Evolutionary conservation across 1,140 invertebrate genomes (phyloP).

Genomic region (Grapholita molesta): DNA sequence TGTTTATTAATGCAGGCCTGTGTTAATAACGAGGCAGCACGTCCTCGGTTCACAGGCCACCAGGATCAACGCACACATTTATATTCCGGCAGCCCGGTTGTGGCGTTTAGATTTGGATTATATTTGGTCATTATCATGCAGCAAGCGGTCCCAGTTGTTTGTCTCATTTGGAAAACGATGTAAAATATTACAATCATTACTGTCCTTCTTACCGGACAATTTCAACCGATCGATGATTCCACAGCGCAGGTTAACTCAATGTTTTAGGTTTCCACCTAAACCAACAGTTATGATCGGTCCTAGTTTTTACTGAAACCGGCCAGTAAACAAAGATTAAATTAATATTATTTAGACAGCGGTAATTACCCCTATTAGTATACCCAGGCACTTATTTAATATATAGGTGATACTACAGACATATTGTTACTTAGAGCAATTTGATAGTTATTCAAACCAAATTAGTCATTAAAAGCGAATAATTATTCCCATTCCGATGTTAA

Average conservation of each 20-base stretch:
- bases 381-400: not conserved
- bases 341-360: no score
- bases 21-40: conserved; percentile 70
- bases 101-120: conserved; percentile 77
- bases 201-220: not conserved
- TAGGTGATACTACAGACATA: not conserved
- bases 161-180: conserved; percentile 68
- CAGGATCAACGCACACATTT: conserved; percentile 61
- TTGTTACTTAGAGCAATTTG: conserved; percentile 9
- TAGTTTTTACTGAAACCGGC: not conserved
- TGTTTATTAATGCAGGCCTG: conserved; percentile 70
- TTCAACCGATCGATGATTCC: not conserved
- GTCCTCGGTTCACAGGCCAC: conserved; percentile 72
- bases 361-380: not conserved
- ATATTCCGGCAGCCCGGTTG: conserved; percentile 68
- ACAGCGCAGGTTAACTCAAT: not conserved
- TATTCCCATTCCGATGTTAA: conserved; percentile 37
- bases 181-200: conserved; percentile 30
- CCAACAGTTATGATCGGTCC: no score
- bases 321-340: not conserved
- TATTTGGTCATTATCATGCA: conserved; percentile 72
- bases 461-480: conserved; percentile 32
- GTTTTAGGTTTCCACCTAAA: no score
- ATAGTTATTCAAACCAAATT: conserved; percentile 35
- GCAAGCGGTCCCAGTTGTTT: conserved; percentile 50